These are phyloP conservation scores for Mus musculus DNA, from an alignment of 2,113 vertebrate genomes.

Conservation along the genomic window GRCm39 chr4:65725001-65725500, in stretches of 20 bases:
- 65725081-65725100: background rate
- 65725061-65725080: background rate
- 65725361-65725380: background rate
- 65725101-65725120: background rate
- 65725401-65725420: background rate
- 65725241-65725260: background rate
- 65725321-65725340: background rate
- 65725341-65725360: background rate
- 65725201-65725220: background rate
- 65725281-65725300: background rate
- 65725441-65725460: background rate
- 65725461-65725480: background rate
- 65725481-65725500: background rate
- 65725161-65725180: background rate
- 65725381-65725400: background rate
- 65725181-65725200: background rate
- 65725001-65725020: background rate
- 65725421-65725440: background rate
- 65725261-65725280: background rate
- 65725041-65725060: background rate
- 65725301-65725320: background rate
- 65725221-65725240: background rate
- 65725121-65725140: background rate
- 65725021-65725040: background rate
- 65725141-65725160: background rate